Evolutionary conservation across 2,888 invertebrate genomes (phyloP), one percentile per base, ranked within the genome.

Genomic region (Poecilobothrus nobilitatus): DNA sequence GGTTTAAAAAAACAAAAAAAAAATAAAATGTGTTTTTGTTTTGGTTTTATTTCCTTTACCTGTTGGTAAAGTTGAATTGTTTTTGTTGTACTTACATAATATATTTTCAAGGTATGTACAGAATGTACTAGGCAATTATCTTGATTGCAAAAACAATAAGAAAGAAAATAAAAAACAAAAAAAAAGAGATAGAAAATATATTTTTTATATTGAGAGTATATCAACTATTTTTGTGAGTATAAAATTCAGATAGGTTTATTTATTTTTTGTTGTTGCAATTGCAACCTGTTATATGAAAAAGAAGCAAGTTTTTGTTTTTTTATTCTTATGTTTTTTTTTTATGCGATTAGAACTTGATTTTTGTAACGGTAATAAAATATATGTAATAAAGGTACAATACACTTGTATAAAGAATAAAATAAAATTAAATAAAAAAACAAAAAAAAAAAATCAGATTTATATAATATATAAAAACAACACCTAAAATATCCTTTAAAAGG

Each of bases 61-160:
- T 53, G 53, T 53, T 37, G 37, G 53, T n/a, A 5, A n/a, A 41
- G 41, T 41, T 41, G 41, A 41, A 12, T 41, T 27, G 27, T 27
- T 27, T 27, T 5, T 27, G 27, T 12, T 41, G 53, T n/a, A 53
- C 53, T 18, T 53, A 53, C 8, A 34, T 34, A 7, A 27, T 27
- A 27, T 27, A 27, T 27, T 27, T 27, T 41, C 4, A 53, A 53
- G 53, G 15, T 53, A 53, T 53, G 53, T 53, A 53, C 18, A 53
- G 53, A 53, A 53, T 53, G 53, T 53, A 53, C 53, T 53, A 53
- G 53, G 53, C 53, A 53, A 53, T 53, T 53, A 53, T 53, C 53
- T 53, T 53, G 53, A 53, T 53, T 53, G 18, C 15, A 53, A 53
- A n/a, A 27, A 27, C 27, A 27, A 27, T 5, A 27, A 27, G 27